Base-by-base conservation (phyloP, 1,140 invertebrate genomes). In the Dreissena rostriformis region DNA sequence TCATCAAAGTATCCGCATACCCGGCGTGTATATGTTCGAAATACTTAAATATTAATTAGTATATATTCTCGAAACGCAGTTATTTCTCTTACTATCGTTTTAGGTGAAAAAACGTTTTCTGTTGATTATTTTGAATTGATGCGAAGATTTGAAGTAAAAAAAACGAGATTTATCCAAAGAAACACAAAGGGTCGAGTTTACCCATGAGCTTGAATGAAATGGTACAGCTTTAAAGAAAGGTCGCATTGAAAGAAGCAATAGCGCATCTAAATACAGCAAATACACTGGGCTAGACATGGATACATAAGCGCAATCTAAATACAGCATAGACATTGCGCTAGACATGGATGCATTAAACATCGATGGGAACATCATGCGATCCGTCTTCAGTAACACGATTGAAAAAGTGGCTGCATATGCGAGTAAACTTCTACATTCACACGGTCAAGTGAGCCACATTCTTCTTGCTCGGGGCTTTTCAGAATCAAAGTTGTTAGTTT, bases 381-480 rank as follows among this genome's bases (percentile, higher is more conserved):
- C 29, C 12, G 1, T 70, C 8, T 70, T 70, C 51, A 49, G 15
- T 10, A 19, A 70, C 14, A 8, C 67, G 17, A 29, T 29, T 22
- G 12, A 70, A 14, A 70, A 39, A 29, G 51, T 49, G 6, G 28
- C 39, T 29, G 26, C 14, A 14, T 12, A 70, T 29, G 28, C 39
- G 12, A 70, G 51, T 6, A 29, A 19, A 29, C 12, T 70, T n/a
- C n/a, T 70, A 19, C 29, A 39, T 0, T 12, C 17, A 29, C 29
- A 28, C 5, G 5, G 0, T 14, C 29, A 70, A 19, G 26, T 70
- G n/a, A 39, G 51, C 19, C 15, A 17, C 22, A 29, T 70, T 70
- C 67, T 70, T 8, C 29, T 70, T 29, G 67, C 51, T 26, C 24
- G 67, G 1, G 67, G 67, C 17, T 70, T 29, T 39, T 70, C 67